Conservation (phyloP, 2,797 vertebrate species). For the Pogoniulus pusillus region DNA sequence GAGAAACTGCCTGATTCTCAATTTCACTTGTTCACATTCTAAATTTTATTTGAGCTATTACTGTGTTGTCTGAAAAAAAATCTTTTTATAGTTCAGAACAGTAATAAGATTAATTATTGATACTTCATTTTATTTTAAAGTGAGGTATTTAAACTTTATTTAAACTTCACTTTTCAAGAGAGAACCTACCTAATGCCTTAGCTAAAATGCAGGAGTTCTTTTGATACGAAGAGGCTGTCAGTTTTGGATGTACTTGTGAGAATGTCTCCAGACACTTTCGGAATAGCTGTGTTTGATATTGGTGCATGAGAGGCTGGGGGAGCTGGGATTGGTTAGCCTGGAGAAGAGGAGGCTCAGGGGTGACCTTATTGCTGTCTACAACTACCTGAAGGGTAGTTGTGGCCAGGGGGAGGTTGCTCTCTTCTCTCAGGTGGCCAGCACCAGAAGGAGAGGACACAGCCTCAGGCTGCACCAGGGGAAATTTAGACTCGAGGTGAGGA, state of each 20-base stretch:
- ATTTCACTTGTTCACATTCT: not conserved
- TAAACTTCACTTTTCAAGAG: not conserved
- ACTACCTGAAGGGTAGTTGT: too few species aligned
- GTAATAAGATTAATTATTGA: not conserved
- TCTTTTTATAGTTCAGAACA: not conserved
- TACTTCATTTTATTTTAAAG: too few species aligned
- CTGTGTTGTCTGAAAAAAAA: rapidly evolving
- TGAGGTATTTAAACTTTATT: too few species aligned
- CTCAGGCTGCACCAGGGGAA: too few species aligned
- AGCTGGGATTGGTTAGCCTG: too few species aligned
- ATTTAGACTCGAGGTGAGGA: too few species aligned
- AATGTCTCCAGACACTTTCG: not conserved
- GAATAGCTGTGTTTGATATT: not conserved
- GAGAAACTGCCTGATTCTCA: not conserved
- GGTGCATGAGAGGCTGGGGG: too few species aligned
- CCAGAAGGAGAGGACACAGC: too few species aligned
- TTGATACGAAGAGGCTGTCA: not conserved
- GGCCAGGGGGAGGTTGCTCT: too few species aligned
- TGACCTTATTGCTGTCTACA: too few species aligned
- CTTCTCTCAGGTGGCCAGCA: too few species aligned
- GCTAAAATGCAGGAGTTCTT: not conserved
- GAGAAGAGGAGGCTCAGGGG: too few species aligned
- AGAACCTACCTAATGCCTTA: not conserved
- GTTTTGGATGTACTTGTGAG: not conserved
- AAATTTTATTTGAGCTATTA: not conserved